Evolutionary conservation across 1,140 invertebrate species (phyloP).

Genomic region (Papilio polyxenes): DNA sequence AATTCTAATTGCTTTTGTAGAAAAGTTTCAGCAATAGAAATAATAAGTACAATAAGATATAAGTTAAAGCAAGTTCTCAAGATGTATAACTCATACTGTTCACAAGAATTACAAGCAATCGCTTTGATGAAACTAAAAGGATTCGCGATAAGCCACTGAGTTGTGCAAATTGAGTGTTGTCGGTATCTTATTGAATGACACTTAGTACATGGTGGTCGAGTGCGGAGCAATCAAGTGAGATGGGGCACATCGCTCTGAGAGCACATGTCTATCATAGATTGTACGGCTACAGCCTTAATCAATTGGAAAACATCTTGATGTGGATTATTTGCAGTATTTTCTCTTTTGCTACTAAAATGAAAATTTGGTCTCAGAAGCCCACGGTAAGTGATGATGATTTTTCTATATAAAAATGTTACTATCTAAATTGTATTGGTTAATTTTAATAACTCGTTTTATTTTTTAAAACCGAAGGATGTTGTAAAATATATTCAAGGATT

Average conservation of each 20-base stretch:
- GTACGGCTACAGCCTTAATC: conserved; percentile 12
- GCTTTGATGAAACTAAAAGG: neutral
- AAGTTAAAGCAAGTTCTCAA: neutral
- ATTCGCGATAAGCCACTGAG: conserved; percentile 30
- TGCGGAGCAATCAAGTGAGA: conserved; percentile 30
- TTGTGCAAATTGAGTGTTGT: conserved; percentile 32
- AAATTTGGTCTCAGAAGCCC: no score
- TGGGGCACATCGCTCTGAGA: conserved; percentile 2
- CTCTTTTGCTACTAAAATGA: no score
- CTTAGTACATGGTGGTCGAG: conserved; percentile 25
- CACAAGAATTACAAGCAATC: neutral
- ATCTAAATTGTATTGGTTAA: no score
- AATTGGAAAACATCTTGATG: conserved; percentile 9
- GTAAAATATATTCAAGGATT: neutral
- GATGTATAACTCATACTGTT: neutral
- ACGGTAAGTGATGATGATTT: no score
- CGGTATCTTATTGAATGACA: conserved; percentile 33
- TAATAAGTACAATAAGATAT: no score
- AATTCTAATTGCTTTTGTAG: no score
- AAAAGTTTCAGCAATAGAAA: no score
- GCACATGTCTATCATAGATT: conserved; percentile 13
- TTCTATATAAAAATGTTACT: no score
- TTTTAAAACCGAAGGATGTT: neutral
- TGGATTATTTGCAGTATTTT: neutral
- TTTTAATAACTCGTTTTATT: no score